Conservation (phyloP, 2,113 vertebrate species). For the Megaleporinus macrocephalus region DNA sequence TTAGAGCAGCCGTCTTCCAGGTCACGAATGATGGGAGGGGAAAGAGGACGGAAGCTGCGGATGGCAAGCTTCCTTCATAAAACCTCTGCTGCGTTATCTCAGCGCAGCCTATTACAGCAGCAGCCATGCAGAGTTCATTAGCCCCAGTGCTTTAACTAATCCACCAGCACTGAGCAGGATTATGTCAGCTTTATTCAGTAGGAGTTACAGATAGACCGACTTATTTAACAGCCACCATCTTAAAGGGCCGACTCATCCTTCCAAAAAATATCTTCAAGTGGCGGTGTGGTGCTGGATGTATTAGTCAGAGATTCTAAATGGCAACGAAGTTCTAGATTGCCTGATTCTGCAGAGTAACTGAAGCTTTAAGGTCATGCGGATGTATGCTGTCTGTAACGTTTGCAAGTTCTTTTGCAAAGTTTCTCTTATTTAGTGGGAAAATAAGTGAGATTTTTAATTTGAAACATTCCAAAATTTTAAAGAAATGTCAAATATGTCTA, state of each 20-base stretch:
- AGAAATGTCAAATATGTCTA: too few species aligned
- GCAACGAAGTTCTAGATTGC: not conserved
- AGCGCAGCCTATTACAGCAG: slow-evolving; percentile 48
- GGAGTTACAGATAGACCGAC: slow-evolving; percentile 48
- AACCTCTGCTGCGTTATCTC: slow-evolving; percentile 44
- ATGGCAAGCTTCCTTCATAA: slow-evolving; percentile 43
- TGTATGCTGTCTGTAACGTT: not conserved
- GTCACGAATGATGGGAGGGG: slow-evolving; percentile 43
- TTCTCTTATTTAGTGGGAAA: too few species aligned
- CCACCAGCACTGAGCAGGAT: slow-evolving; percentile 55
- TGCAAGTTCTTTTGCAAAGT: too few species aligned
- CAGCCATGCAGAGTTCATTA: slow-evolving; percentile 58
- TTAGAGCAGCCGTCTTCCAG: slow-evolving; percentile 53
- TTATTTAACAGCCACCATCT: slow-evolving; percentile 45
- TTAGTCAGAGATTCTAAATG: not conserved
- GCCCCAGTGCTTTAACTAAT: slow-evolving; percentile 49
- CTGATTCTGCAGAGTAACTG: not conserved
- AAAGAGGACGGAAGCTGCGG: slow-evolving; percentile 39
- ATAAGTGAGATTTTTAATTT: too few species aligned
- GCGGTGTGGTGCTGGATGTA: not conserved
- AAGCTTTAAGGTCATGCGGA: not conserved
- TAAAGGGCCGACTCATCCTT: slow-evolving; percentile 20
- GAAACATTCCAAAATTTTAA: too few species aligned
- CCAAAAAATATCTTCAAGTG: not conserved
- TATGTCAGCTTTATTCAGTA: slow-evolving; percentile 48